Conservation (phyloP, 2,797 vertebrate genomes). For the Enteromius mattozi region DNA sequence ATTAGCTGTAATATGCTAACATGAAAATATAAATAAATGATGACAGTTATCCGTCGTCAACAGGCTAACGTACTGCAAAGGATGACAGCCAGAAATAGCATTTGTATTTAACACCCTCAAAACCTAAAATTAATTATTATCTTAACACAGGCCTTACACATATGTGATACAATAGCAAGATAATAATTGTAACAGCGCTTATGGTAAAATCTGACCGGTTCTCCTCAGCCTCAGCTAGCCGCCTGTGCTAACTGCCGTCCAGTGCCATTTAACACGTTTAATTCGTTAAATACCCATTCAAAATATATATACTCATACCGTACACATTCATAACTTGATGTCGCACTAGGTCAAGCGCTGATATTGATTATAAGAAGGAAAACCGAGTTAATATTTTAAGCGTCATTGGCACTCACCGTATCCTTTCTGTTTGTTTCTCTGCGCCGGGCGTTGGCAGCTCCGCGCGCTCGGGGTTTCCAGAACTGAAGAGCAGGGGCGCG, state of each 20-base stretch:
- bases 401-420: constrained; percentile 70
- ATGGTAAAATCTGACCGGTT: constrained; percentile 31
- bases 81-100: neutral
- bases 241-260: constrained; percentile 30
- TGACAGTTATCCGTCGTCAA: constrained; percentile 19
- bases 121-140: neutral
- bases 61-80: neutral
- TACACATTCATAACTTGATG: neutral
- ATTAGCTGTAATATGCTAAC: neutral
- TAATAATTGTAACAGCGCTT: neutral
- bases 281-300: too few species aligned
- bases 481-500: constrained; percentile 77
- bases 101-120: neutral
- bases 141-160: neutral
- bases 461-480: constrained; percentile 80
- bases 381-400: neutral
- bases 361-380: rapidly evolving
- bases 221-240: constrained; percentile 31
- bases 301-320: neutral
- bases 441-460: constrained; percentile 86
- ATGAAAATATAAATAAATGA: neutral
- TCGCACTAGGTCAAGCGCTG: rapidly evolving
- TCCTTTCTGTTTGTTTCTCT: constrained; percentile 75
- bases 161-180: neutral
- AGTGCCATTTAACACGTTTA: neutral